These are phyloP conservation scores for Grammomys surdaster DNA, from an alignment of 2,113 vertebrate species.

Conservation along the genomic window DNA sequence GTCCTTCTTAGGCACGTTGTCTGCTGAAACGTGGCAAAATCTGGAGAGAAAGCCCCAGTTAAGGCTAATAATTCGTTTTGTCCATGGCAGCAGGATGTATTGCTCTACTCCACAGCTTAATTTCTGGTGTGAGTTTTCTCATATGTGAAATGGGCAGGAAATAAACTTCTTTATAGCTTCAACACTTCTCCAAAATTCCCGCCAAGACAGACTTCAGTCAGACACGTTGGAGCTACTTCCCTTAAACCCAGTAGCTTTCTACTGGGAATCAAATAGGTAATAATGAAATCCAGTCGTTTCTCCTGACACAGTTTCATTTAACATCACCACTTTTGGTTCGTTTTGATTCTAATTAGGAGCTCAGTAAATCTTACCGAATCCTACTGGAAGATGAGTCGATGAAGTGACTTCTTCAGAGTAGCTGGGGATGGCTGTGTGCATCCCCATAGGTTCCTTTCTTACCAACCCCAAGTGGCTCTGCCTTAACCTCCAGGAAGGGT, in stretches of 20 bases:
- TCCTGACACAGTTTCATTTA: neutral
- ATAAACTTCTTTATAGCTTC: neutral
- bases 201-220: neutral
- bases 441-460: neutral
- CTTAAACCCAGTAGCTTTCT: neutral
- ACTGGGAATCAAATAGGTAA: neutral
- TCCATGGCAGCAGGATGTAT: neutral
- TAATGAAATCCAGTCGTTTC: neutral
- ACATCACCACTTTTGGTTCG: neutral
- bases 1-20: neutral
- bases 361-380: neutral
- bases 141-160: slow-evolving; percentile 6
- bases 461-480: neutral
- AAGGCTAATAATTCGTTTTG: neutral
- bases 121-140: neutral
- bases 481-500: neutral
- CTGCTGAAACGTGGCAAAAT: neutral
- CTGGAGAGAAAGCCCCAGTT: neutral
- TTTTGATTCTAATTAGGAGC: neutral
- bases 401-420: neutral
- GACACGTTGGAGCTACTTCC: neutral
- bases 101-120: neutral
- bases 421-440: neutral
- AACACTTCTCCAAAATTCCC: slow-evolving; percentile 16
- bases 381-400: neutral